phyloP scores from a whole-genome alignment of 1,140 invertebrate species.

The Microplitis demolitor region DNA sequence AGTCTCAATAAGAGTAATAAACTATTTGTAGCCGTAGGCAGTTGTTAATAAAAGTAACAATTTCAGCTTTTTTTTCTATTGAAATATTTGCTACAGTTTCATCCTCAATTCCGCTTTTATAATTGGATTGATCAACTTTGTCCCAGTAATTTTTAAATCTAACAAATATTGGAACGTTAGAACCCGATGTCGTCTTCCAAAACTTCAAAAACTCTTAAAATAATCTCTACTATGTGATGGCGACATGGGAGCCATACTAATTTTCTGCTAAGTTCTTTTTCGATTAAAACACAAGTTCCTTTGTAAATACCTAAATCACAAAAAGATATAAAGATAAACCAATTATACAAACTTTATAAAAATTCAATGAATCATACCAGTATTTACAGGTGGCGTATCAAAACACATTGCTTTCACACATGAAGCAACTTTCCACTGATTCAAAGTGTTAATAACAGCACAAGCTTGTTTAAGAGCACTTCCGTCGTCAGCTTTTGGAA shows the following conservation, averaged over 20 bases:
- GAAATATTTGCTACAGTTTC: conserved; percentile 13
- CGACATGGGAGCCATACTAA: conserved; percentile 32
- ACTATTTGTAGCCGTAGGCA: background rate
- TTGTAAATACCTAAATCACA: background rate
- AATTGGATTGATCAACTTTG: conserved; percentile 37
- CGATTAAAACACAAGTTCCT: conserved; percentile 19
- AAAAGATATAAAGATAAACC: no score
- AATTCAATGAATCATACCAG: background rate
- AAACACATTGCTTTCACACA: conserved; percentile 29
- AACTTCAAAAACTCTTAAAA: conserved; percentile 36
- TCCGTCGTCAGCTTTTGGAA: conserved; percentile 39
- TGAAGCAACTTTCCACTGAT: conserved; percentile 20
- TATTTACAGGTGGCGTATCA: conserved; percentile 27
- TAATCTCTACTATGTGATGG: conserved; percentile 40
- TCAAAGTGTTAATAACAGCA: conserved; percentile 33
- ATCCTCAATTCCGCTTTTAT: conserved; percentile 24
- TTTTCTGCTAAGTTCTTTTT: conserved; percentile 16
- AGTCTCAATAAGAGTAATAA: background rate
- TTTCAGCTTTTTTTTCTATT: background rate
- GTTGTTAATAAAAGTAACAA: conserved; percentile 6
- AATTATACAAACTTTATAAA: no score
- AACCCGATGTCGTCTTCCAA: conserved; percentile 34
- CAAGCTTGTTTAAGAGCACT: conserved; percentile 34
- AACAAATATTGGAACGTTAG: conserved; percentile 41
- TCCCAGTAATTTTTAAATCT: conserved; percentile 38